Evolutionary conservation across 1,140 invertebrate species (phyloP).

Genomic region (Drosophila leontia): DNA sequence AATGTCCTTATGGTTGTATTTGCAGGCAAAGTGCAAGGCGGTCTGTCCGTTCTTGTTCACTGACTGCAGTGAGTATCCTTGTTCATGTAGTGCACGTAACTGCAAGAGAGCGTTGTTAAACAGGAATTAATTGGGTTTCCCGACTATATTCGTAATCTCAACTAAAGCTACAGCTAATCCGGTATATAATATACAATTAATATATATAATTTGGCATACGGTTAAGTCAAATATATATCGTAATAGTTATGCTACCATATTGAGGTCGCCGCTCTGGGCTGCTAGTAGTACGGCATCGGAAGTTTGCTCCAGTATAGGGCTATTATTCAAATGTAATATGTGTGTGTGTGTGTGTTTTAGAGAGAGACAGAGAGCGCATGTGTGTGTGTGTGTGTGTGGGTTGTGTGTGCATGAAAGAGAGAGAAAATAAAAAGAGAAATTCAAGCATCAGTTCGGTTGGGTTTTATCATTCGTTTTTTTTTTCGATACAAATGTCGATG

Average conservation of each 20-base stretch:
- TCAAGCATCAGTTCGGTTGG: slow-evolving; percentile 69
- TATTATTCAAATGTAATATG: slow-evolving; percentile 63
- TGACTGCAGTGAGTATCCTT: slow-evolving; percentile 93
- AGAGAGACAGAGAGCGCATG: background rate
- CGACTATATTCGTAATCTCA: too few species aligned
- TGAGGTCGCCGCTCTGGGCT: slow-evolving; percentile 91
- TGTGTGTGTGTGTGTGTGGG: slow-evolving; percentile 21
- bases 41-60: slow-evolving; percentile 95
- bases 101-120: slow-evolving; percentile 77
- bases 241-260: slow-evolving; percentile 86
- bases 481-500: slow-evolving; percentile 34
- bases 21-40: slow-evolving; percentile 94
- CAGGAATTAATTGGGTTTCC: background rate
- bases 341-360: slow-evolving; percentile 10
- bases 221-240: slow-evolving; percentile 8
- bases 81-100: slow-evolving; percentile 92
- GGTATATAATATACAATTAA: background rate
- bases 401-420: slow-evolving; percentile 60
- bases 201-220: background rate
- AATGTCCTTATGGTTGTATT: slow-evolving; percentile 95
- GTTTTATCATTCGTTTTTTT: slow-evolving; percentile 52
- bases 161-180: background rate
- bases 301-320: slow-evolving; percentile 90
- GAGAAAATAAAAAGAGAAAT: slow-evolving; percentile 58
- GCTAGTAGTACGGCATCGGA: slow-evolving; percentile 93